A percentile compares a stretch with the other conserved stretches of the same genome.
Evolutionary conservation across 2,113 vertebrate species (phyloP).

Genomic region (Candoia aspera): DNA sequence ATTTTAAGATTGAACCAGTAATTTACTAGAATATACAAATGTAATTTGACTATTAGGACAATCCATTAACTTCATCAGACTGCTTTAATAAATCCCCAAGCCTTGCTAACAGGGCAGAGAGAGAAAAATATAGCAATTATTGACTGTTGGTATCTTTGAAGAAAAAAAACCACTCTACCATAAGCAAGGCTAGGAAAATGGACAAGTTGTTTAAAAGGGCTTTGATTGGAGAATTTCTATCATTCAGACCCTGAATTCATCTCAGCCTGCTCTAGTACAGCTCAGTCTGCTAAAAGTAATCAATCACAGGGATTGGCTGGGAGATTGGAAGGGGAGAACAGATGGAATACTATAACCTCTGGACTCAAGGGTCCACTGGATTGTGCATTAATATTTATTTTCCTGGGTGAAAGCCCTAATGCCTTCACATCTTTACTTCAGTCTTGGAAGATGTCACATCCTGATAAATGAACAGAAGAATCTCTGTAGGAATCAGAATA

Average conservation of each 20-base stretch:
- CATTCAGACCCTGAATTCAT: not conserved
- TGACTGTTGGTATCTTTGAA: not conserved
- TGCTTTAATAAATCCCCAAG: not conserved
- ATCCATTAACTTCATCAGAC: not conserved
- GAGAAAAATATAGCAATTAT: not conserved
- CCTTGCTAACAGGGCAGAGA: not conserved
- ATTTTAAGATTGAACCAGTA: not conserved
- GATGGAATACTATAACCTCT: not conserved
- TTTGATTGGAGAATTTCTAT: not conserved
- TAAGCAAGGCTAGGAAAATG: not conserved
- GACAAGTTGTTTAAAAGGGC: not conserved
- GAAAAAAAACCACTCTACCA: not conserved
- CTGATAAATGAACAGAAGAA: not conserved
- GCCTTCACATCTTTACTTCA: not conserved
- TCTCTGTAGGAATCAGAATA: not conserved
- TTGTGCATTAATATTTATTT: not conserved
- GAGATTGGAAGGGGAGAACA: not conserved
- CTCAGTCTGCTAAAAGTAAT: not conserved
- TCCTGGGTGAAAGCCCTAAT: not conserved
- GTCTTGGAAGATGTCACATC: not conserved
- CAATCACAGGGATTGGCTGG: not conserved
- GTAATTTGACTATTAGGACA: not conserved
- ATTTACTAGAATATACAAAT: not conserved
- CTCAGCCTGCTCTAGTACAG: not conserved
- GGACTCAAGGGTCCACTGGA: not conserved